These are phyloP conservation scores for Ennomos fuscantarius DNA, from an alignment of 2,888 invertebrate species.

Conservation along the genomic window DNA sequence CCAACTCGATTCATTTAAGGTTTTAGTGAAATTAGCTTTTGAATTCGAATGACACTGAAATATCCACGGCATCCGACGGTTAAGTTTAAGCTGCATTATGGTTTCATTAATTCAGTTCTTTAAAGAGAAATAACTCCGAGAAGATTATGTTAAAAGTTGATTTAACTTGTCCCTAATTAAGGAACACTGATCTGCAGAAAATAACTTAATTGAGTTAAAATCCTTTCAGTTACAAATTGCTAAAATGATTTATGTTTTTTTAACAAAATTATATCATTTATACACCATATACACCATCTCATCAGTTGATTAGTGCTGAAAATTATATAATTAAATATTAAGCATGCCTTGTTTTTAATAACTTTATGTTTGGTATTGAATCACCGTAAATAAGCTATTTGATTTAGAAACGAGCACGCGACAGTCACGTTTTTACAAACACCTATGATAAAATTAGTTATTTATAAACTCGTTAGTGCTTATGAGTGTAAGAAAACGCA, in stretches of 20 bases:
- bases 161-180: constrained; percentile 29
- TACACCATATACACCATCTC: no score
- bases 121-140: constrained; percentile 43
- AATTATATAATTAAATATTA: no score
- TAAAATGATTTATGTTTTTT: neutral
- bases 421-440: no score
- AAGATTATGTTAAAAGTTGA: constrained; percentile 35
- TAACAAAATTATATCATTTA: no score
- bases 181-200: constrained; percentile 16
- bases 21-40: constrained; percentile 84
- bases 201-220: constrained; percentile 8
- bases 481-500: no score
- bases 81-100: constrained; percentile 56
- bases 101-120: constrained; percentile 59
- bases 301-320: no score
- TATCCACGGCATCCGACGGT: constrained; percentile 63
- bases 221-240: neutral
- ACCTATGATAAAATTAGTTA: no score
- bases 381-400: no score
- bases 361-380: no score
- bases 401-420: no score
- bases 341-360: no score
- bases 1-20: constrained; percentile 83
- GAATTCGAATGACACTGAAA: constrained; percentile 78
- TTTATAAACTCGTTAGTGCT: no score